Conservation (phyloP, 2,113 vertebrate genomes). For the Tretioscincus oriximinensis region DNA sequence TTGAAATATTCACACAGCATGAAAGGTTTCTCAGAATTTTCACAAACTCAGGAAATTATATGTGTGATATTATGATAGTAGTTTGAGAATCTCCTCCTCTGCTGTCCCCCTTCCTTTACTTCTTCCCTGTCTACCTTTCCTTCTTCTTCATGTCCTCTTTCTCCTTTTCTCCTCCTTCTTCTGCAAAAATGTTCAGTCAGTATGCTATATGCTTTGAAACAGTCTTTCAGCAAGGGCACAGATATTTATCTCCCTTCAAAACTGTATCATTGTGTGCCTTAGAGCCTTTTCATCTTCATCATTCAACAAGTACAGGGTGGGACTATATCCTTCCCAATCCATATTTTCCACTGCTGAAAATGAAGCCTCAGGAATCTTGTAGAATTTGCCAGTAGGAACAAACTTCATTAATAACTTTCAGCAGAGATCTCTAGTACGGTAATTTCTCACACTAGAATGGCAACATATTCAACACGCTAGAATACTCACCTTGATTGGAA, state of each 20-base stretch:
- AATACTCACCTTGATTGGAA: neutral
- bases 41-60: conserved; percentile 60
- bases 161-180: too few relatives aligned
- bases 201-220: too few relatives aligned
- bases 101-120: too few relatives aligned
- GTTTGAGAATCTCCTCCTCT: too few relatives aligned
- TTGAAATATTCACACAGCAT: conserved; percentile 44
- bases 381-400: neutral
- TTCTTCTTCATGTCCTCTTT: too few relatives aligned
- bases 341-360: neutral
- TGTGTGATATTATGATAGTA: conserved; percentile 39
- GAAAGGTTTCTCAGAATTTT: conserved; percentile 54
- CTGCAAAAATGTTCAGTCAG: too few relatives aligned
- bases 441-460: neutral
- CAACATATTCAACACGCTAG: neutral
- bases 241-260: conserved; percentile 54
- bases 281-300: neutral
- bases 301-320: neutral
- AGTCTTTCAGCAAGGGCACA: neutral
- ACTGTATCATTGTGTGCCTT: conserved; percentile 43
- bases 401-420: neutral
- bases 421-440: neutral
- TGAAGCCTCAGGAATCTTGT: neutral
- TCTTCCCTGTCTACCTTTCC: too few relatives aligned
- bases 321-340: neutral